Conservation (phyloP, 2,797 vertebrate genomes). For the Vireo griseus region DNA sequence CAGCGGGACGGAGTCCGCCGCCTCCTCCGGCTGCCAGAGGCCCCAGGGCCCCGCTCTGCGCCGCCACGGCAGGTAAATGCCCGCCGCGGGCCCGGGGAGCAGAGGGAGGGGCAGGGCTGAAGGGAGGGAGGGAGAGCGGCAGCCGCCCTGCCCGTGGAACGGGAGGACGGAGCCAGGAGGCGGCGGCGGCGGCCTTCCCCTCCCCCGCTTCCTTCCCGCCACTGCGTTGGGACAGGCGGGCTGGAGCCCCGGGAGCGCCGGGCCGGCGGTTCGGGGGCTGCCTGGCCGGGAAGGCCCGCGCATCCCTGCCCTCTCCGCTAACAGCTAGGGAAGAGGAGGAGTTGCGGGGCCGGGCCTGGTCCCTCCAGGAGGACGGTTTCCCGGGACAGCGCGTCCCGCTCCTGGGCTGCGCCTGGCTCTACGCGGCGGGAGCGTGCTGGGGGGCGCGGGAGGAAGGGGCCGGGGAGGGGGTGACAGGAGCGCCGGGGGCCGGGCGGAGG, state of each 20-base stretch:
- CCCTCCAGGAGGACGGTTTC: not conserved
- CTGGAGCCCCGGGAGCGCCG: not conserved
- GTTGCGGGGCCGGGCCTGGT: not conserved
- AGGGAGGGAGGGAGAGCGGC: not conserved
- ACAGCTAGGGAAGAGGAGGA: not conserved
- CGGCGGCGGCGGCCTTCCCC: no score
- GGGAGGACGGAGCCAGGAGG: not conserved
- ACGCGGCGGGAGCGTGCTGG: not conserved
- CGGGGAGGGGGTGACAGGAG: no score
- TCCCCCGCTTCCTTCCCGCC: not conserved
- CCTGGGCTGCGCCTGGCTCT: not conserved
- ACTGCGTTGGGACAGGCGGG: not conserved
- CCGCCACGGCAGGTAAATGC: conserved; percentile 68
- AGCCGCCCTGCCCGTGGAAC: not conserved
- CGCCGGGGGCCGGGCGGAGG: not conserved
- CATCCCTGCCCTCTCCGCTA: not conserved
- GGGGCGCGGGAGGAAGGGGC: not conserved
- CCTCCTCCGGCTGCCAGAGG: conserved; percentile 57
- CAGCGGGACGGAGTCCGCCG: conserved; percentile 68
- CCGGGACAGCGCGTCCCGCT: not conserved
- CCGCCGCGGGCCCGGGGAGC: not conserved
- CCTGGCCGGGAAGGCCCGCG: not conserved
- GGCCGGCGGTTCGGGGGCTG: not conserved
- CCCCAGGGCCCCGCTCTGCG: conserved; percentile 48
- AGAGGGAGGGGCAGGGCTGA: not conserved